Evolutionary conservation across 2,113 vertebrate genomes (phyloP), one percentile per base, ranked within the genome.

Genomic region (Marmota monax): DNA sequence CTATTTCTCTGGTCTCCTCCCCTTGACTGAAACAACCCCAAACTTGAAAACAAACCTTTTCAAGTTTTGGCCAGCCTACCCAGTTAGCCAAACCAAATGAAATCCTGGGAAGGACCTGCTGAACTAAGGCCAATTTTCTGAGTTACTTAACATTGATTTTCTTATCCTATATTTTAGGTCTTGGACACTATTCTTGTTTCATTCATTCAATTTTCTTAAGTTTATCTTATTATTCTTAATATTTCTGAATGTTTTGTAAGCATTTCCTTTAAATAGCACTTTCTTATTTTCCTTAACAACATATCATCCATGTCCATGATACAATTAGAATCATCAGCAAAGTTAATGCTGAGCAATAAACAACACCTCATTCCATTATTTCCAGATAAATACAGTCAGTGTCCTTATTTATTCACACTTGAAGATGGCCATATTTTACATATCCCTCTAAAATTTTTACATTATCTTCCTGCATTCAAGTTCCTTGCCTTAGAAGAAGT

Each of bases 171-270:
- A 37, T 23, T 12, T 61, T 22, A 72, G 17, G 6, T 32, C 51
- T 37, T 11, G 17, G 13, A 58, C 7, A 16, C 27, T 16, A 83
- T 32, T 69, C 7, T 2, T 65, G 5, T 32, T 37, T 84, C 4
- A 65, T 86, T 93, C 7, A 73, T 4, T 72, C 9, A 61, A 39
- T 65, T 25, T 74, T 90, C 8, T 67, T 90, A 1, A 76, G 1
- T 88, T 88, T 92, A 39, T 91, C 27, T 85, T 80, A 18, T 65
- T 77, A 82, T 65, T 77, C 11, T 42, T 83, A 90, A 67, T 82
- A 72, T 61, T 86, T 4, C 10, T 65, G 29, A 86, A 65, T 8
- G 32, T 84, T 93, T 77, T 89, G n/a, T 22, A 79, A 42, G 83
- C 0, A 84, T 58, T 45, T 94, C 2, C n/a, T 83, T 91, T 92